Conservation (phyloP, 2,797 vertebrate genomes). For the Todus mexicanus region DNA sequence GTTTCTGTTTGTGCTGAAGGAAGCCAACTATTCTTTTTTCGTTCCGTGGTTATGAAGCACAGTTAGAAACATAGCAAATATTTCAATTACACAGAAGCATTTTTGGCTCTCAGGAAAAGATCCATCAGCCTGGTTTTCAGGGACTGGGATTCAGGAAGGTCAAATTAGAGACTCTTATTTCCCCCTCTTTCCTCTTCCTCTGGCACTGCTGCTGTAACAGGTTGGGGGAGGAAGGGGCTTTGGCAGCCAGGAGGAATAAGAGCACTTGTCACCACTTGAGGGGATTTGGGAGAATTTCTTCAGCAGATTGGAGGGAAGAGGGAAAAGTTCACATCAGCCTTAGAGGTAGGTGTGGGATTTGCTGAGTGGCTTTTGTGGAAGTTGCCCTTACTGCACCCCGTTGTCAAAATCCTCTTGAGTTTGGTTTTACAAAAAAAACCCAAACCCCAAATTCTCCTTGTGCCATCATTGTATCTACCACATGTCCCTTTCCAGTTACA, state of each 20-base stretch:
- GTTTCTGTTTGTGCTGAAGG: not conserved
- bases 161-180: not conserved
- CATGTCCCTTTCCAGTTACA: not conserved
- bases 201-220: not conserved
- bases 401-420: slow-evolving; percentile 14
- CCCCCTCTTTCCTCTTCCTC: not conserved
- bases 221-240: slow-evolving; percentile 14
- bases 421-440: not conserved
- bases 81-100: not conserved
- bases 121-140: not conserved
- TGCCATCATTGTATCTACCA: not conserved
- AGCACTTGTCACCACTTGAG: slow-evolving; percentile 51
- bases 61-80: not conserved
- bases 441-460: not conserved
- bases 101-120: not conserved
- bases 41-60: not conserved
- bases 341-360: slow-evolving; percentile 30
- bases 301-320: slow-evolving; percentile 14
- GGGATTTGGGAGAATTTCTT: slow-evolving; percentile 44
- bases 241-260: slow-evolving; percentile 21
- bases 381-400: not conserved
- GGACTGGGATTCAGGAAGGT: not conserved
- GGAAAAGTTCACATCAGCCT: slow-evolving; percentile 47
- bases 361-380: not conserved
- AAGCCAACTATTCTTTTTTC: not conserved